Conservation (phyloP, 2,113 vertebrate genomes). For the Arenaria interpres region DNA sequence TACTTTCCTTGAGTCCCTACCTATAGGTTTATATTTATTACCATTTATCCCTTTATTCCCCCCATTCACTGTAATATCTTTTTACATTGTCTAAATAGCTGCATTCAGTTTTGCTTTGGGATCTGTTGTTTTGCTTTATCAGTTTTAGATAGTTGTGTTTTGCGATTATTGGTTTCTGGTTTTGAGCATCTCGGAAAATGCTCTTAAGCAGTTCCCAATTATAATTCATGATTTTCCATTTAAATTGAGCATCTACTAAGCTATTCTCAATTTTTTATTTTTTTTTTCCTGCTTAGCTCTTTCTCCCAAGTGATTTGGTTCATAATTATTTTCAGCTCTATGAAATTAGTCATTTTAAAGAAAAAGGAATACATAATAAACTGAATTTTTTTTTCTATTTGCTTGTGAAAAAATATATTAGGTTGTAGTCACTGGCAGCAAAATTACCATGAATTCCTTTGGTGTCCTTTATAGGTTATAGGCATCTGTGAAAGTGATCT, state of each 20-base stretch:
- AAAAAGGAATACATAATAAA: not conserved
- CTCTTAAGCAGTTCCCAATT: not conserved
- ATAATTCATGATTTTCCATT: conserved; percentile 23
- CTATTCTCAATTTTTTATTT: not conserved
- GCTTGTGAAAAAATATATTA: not conserved
- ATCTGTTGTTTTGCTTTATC: not conserved
- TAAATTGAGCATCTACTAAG: conserved; percentile 12
- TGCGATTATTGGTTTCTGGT: not conserved
- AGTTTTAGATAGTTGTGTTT: not conserved
- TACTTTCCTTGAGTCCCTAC: not conserved
- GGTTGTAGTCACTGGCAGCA: not conserved
- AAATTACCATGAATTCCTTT: not conserved
- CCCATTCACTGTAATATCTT: not conserved
- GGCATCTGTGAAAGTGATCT: not conserved
- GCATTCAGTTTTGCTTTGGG: not conserved
- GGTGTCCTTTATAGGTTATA: not conserved
- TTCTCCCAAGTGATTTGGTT: not conserved
- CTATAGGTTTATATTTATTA: not conserved
- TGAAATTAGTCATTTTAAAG: not conserved
- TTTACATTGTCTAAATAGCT: not conserved
- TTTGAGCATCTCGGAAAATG: not conserved
- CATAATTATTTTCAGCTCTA: not conserved
- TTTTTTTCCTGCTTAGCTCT: not conserved
- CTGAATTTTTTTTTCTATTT: not conserved
- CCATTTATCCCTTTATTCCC: not conserved